Evolutionary conservation across 1,140 invertebrate genomes (phyloP), one percentile per base, ranked within the genome.

Genomic region (Megalonaias nervosa): DNA sequence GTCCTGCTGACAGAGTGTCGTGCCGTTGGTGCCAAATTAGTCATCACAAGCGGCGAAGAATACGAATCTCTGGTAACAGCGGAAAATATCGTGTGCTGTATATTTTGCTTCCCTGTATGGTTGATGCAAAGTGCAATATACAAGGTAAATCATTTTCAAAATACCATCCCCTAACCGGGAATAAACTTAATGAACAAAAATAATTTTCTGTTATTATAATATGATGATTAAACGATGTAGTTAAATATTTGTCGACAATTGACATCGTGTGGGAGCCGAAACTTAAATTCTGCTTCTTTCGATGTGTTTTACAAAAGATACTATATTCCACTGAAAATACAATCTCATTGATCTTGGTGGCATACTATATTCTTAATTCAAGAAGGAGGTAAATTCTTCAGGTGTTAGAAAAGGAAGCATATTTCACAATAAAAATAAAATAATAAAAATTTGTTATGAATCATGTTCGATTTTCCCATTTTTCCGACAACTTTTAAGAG

Each of bases 31-130:
- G 84, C 84, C n/a, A 82, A 79, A 75, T 38, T 85, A 12, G 67
- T 82, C 23, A 79, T 85, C 13, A 85, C 84, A 11, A 82, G 84
- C 62, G 84, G 84, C 11, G 84, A 85, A 58, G 84, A 85, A 71
- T 68, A 69, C 26, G 77, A 74, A 4, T 73, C 60, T n/a, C 57
- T 82, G 17, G 61, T 66, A 55, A 77, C 74, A 13, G 21, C 62
- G 12, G 82, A 82, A 26, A 78, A 85, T 61, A 59, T 82, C 48
- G 26, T 83, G 69, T 83, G 82, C 31, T 82, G 84, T 73, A 48
- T 81, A 16, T 23, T 80, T 57, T 85, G 84, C 61, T 76, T 85
- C 21, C 84, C 84, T 56, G 76, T 85, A 31, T 83, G 82, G 82
- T 66, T 77, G 2, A 57, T 85, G 38, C 84, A 85, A 68, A 80